Percentiles rank a stretch among this genome's conserved stretches.
Conservation (phyloP, 1,140 invertebrate species). For the Lanistes nyassanus region DNA sequence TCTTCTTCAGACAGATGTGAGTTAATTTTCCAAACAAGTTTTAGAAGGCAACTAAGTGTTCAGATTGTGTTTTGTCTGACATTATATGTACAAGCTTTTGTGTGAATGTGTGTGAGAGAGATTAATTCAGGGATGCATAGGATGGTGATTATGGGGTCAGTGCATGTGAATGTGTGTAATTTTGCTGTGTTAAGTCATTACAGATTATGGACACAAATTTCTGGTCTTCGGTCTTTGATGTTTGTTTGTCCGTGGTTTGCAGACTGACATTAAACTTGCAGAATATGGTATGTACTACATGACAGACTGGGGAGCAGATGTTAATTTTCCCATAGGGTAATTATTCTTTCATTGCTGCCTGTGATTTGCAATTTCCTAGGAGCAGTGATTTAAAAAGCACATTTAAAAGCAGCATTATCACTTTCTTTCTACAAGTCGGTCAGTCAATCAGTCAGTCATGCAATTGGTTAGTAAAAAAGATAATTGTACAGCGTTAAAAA, state of each 20-base stretch:
- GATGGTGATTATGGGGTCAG: not conserved
- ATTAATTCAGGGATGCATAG: not conserved
- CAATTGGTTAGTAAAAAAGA: no score
- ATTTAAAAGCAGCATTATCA: no score
- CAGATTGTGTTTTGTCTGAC: not conserved
- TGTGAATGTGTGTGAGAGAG: not conserved
- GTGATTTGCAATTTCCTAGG: no score
- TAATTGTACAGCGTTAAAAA: no score
- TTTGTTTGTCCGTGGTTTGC: conserved; percentile 26
- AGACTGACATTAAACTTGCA: conserved; percentile 81
- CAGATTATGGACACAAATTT: not conserved
- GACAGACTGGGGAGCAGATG: conserved; percentile 84
- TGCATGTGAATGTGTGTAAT: not conserved
- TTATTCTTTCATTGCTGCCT: conserved; percentile 29
- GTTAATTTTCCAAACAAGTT: not conserved
- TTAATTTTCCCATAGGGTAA: conserved; percentile 92
- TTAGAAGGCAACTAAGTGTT: no score
- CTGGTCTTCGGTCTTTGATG: not conserved
- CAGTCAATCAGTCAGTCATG: no score
- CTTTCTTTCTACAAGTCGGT: not conserved
- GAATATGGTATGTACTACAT: conserved; percentile 94
- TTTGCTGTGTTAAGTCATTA: not conserved
- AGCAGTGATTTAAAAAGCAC: no score
- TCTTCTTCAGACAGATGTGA: conserved; percentile 76
- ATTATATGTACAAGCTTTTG: not conserved